Conservation (phyloP, 1,140 invertebrate genomes). For the Drosophila simulans region DNA sequence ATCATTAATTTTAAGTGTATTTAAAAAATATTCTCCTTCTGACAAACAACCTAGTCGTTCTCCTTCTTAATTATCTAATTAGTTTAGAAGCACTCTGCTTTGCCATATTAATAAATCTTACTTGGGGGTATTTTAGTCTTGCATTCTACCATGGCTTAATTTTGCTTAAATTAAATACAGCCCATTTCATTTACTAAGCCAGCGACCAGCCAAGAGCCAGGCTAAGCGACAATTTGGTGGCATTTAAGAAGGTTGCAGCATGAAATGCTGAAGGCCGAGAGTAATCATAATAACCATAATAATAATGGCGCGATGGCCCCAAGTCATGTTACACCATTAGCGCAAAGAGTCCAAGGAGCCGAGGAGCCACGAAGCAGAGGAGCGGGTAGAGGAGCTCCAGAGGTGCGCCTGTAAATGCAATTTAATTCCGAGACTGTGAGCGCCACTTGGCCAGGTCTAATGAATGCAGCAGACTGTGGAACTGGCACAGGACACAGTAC, state of each 20-base stretch:
- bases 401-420: conserved; percentile 67
- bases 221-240: conserved; percentile 38
- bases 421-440: conserved; percentile 58
- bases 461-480: conserved; percentile 80
- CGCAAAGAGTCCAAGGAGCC: conserved; percentile 24
- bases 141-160: too few species aligned
- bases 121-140: neutral
- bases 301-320: conserved; percentile 53
- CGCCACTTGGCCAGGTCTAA: conserved; percentile 75
- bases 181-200: conserved; percentile 13
- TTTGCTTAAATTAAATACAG: conserved; percentile 12
- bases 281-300: conserved; percentile 61
- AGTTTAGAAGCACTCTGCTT: neutral
- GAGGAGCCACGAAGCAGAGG: neutral
- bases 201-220: conserved; percentile 5
- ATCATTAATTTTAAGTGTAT: too few species aligned
- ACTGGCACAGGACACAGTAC: conserved; percentile 68
- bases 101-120: neutral
- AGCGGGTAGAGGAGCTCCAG: neutral
- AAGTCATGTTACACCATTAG: conserved; percentile 74
- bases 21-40: neutral
- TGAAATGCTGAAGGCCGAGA: conserved; percentile 30
- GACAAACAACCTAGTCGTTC: neutral
- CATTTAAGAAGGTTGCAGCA: conserved; percentile 28
- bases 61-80: neutral